Evolutionary conservation across 37 sponge, comb jelly and placozoan genomes (phyloP), one percentile per base, ranked within the genome.

Genomic region (Cliona cf. orientalis): DNA sequence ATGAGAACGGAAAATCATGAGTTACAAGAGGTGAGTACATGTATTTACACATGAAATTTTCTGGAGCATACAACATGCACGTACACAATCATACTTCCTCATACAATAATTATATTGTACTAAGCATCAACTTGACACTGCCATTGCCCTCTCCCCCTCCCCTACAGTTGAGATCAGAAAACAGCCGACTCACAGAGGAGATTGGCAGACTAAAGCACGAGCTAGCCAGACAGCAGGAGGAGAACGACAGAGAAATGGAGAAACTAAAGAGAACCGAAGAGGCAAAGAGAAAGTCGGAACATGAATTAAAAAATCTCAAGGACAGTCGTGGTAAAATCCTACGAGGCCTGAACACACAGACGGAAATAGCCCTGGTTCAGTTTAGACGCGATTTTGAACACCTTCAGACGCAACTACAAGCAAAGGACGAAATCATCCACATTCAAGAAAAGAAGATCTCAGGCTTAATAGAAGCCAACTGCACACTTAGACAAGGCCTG

Each of bases 361-460:
- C 88, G 2, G 88, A 88, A 70, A 76, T 88, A 31, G 82, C 82
- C 2, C 41, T 58, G 39, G 72, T 80, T 2, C 88, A 88, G 32
- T 59, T 88, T 28, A 81, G 59, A 76, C 75, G 70, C 58, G 88
- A 88, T 72, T 83, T 89, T 65, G 90, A 89, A 17, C 28, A 83
- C 38, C 66, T 92, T 2, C 43, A 80, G 67, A 72, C 67, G 28
- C 76, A 65, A 46, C 71, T 92, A 0, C 43, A 69, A 44, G 60
- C 63, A 3, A 92, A 87, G 41, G 92, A 92, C 9, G 89, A 84
- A 33, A 70, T 73, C 4, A 81, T 92, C 31, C 12, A 17, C 1
- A 25, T 58, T 19, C 84, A 81, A 35, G 84, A 84, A 58, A 75
- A 41, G 35, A 84, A 79, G 66, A 87, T 92, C 34, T 53, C 78